phyloP scores from a whole-genome alignment of 2,113 vertebrate genomes.

The Myotis lucifugus region DNA sequence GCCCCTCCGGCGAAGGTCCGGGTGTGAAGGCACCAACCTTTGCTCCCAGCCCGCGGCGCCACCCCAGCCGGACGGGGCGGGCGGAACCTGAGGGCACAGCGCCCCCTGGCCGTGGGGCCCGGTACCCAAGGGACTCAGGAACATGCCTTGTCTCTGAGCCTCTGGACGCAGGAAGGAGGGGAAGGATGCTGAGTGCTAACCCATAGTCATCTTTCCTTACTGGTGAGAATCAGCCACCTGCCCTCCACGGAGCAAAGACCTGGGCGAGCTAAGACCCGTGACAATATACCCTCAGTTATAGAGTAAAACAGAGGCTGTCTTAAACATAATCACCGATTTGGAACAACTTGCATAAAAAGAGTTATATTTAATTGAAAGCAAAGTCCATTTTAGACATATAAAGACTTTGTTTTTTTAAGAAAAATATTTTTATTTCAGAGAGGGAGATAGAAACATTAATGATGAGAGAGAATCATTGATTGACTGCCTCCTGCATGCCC shows the following conservation, averaged over 20 bases:
- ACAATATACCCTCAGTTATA: not conserved
- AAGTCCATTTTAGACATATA: not conserved
- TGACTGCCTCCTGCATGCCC: no score
- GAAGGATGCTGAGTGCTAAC: not conserved
- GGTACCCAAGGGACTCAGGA: not conserved
- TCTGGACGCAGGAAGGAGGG: not conserved
- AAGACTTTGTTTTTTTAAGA: not conserved
- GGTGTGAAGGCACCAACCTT: not conserved
- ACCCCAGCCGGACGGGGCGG: not conserved
- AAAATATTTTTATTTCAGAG: no score
- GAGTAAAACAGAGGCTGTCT: not conserved
- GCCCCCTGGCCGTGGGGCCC: constrained; percentile 4
- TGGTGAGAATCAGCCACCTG: not conserved
- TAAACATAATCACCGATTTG: not conserved
- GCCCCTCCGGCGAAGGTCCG: not conserved
- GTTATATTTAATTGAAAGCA: not conserved
- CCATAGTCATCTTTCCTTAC: not conserved
- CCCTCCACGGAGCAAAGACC: not conserved
- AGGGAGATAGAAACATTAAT: no score
- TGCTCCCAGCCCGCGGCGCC: not conserved
- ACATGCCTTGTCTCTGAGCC: no score
- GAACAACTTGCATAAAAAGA: not conserved
- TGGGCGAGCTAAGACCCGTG: not conserved
- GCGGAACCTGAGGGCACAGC: not conserved
- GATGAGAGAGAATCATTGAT: no score